phyloP scores from a whole-genome alignment of 2,888 invertebrate species.

The Drosophila anomelani region DNA sequence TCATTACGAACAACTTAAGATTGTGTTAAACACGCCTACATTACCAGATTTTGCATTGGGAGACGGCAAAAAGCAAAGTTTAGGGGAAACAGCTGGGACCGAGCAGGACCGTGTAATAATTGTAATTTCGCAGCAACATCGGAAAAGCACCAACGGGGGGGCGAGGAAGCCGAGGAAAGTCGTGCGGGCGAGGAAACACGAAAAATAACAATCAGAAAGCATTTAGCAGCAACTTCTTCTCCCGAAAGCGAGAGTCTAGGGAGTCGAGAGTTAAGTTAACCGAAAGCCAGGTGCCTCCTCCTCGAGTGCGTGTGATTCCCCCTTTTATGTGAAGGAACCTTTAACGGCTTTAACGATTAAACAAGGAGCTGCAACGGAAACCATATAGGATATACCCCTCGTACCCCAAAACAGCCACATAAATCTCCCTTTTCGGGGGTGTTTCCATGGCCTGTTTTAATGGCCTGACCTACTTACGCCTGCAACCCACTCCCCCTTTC shows the following conservation, averaged over 20 bases:
- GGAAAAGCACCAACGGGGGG: slow-evolving; percentile 36
- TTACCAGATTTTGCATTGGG: slow-evolving; percentile 75
- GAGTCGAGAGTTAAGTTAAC: slow-evolving; percentile 9
- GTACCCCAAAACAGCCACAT: slow-evolving; percentile 35
- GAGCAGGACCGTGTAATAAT: slow-evolving; percentile 53
- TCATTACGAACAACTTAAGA: slow-evolving; percentile 77
- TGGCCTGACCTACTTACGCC: slow-evolving; percentile 71
- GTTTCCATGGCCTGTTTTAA: slow-evolving; percentile 57
- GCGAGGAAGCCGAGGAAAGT: slow-evolving; percentile 1
- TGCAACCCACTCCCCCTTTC: slow-evolving; percentile 35
- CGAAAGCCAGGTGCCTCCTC: slow-evolving; percentile 61
- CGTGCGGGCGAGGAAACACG: slow-evolving; percentile 64
- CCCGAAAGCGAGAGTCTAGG: slow-evolving; percentile 43
- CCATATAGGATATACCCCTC: slow-evolving; percentile 45
- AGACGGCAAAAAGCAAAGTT: slow-evolving; percentile 47
- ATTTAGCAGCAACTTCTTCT: slow-evolving; percentile 80
- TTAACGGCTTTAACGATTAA: slow-evolving; percentile 72
- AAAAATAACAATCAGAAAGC: slow-evolving; percentile 82
- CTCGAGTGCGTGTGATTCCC: slow-evolving; percentile 26
- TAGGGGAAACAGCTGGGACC: slow-evolving; percentile 43
- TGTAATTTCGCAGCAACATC: slow-evolving; percentile 51
- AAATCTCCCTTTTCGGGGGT: slow-evolving; percentile 52
- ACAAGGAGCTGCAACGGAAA: slow-evolving; percentile 61
- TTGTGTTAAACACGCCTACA: slow-evolving; percentile 77
- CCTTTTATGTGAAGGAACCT: slow-evolving; percentile 34